Base-by-base conservation (phyloP, 2,888 invertebrate genomes). In the Drosophila barbarae region DNA sequence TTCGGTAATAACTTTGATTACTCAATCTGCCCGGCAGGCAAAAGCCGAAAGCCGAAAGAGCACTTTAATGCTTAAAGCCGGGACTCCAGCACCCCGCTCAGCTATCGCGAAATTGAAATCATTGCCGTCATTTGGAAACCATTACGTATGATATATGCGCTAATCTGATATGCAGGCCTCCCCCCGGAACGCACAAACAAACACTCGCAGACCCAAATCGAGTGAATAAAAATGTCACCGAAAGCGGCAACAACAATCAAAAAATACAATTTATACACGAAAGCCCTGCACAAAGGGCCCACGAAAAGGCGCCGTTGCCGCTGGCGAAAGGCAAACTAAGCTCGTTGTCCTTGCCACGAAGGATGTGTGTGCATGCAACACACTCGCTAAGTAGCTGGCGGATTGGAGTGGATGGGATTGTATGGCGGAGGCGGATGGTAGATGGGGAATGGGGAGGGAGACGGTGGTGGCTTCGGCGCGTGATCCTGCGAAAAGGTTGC, bases 101-200 rank as follows among this genome's bases (percentile, higher is more conserved):
- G 38, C 60, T 74, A 83, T 78, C 81, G 71, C 65, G 55, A 71
- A 80, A 78, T 78, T 74, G 78, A 80, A 83, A 81, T 81, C 77
- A 83, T 80, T 83, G 83, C 74, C 74, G 76, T 77, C 83, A 77
- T 81, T 81, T 76, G 83, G 77, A 69, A 76, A 44, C 78, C 84
- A 81, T 80, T 81, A 83, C 63, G 72, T 73, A 83, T 83, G 84
- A 81, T 81, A 83, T 83, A 81, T 83, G 78, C 73, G 74, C 73
- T 78, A 76, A 81, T 81, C 80, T 76, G 84, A 83, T 81, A 81
- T 83, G 78, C 81, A 76, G 64, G 60, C 72, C 26, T 53, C 52
- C 59, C 59, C 55, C 44, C 41, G 46, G 46, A 32, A 47, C 46
- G 30, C 46, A 47, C 57, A 36, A 36, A 34, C 34, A 51, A 41